Evolutionary conservation across 2,888 invertebrate genomes (phyloP).

Genomic region (Nephrotoma appendiculata): DNA sequence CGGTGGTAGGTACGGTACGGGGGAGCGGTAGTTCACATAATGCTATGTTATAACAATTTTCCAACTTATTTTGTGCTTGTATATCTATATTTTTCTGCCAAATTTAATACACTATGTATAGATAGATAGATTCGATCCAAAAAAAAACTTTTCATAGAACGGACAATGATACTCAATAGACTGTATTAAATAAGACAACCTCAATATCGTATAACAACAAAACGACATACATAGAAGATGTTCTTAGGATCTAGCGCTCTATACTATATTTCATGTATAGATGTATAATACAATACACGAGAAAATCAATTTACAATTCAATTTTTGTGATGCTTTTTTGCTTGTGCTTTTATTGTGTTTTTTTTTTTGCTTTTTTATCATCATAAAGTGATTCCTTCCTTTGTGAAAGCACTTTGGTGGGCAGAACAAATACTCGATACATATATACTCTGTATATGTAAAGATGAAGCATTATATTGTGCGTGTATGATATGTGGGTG

Average conservation of each 20-base stretch:
- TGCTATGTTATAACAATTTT: background rate
- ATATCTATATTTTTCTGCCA: background rate
- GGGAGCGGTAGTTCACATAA: background rate
- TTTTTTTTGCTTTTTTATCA: background rate
- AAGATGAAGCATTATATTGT: background rate
- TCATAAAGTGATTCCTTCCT: background rate
- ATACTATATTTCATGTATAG: background rate
- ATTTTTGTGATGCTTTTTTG: background rate
- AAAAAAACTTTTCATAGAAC: background rate
- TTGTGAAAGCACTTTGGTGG: background rate
- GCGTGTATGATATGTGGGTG: background rate
- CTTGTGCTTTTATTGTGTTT: background rate
- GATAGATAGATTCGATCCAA: background rate
- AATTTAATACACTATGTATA: background rate
- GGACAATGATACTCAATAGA: background rate
- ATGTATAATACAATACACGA: background rate
- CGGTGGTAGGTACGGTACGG: background rate
- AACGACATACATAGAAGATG: background rate
- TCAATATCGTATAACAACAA: background rate
- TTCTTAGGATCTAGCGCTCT: background rate
- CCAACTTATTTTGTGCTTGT: background rate
- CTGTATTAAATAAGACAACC: background rate
- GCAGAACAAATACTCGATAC: background rate
- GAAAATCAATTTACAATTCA: background rate
- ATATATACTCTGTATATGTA: background rate